Evolutionary conservation across 2,797 vertebrate species (phyloP).

Genomic region (Heteromormyrus szaboi): DNA sequence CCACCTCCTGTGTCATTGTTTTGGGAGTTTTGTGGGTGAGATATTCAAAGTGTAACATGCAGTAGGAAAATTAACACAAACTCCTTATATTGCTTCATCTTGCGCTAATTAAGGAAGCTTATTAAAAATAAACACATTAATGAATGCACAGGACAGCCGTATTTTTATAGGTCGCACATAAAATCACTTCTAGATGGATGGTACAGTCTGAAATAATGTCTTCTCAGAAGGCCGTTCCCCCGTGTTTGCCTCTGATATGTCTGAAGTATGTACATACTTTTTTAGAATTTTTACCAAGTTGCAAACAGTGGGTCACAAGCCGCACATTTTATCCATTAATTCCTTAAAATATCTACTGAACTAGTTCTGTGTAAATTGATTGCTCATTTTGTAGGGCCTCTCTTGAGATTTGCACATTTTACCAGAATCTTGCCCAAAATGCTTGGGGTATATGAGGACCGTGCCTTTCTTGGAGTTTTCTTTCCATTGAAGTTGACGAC

Average conservation of each 20-base stretch:
- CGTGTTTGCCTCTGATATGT: neutral
- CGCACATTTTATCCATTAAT: neutral
- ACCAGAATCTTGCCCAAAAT: neutral
- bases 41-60: neutral
- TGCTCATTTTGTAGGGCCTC: neutral
- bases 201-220: neutral
- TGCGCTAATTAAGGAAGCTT: slow-evolving; percentile 2
- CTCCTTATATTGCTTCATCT: neutral
- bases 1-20: neutral
- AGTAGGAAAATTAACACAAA: neutral
- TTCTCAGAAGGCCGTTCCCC: neutral
- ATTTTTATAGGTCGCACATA: neutral
- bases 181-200: neutral
- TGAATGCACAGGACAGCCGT: neutral
- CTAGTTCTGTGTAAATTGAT: neutral
- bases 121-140: neutral
- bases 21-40: neutral
- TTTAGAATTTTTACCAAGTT: neutral
- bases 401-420: neutral
- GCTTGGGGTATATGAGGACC: neutral
- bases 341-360: slow-evolving; percentile 4
- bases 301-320: neutral
- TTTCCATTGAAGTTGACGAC: neutral
- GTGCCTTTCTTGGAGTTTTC: neutral
- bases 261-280: neutral